Evolutionary conservation across 2,113 vertebrate genomes (phyloP).

Genomic region (Sapajus apella): DNA sequence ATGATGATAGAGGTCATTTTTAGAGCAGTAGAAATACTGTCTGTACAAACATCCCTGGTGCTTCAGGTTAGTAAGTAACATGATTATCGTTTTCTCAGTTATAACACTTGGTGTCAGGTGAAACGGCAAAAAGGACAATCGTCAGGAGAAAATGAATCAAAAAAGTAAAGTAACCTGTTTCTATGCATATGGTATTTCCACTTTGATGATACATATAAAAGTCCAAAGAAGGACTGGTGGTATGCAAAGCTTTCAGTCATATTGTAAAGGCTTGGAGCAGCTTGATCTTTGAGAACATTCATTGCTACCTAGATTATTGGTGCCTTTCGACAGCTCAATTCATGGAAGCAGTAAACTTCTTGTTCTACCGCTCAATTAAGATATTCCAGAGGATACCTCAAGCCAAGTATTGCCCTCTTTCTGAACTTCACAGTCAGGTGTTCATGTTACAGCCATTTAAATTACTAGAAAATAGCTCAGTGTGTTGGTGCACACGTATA

Average conservation of each 20-base stretch:
- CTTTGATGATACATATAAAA: not conserved
- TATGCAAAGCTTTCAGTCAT: not conserved
- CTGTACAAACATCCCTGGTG: not conserved
- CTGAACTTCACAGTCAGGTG: not conserved
- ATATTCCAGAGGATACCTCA: not conserved
- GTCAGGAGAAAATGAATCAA: not conserved
- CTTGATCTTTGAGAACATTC: not conserved
- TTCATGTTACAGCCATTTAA: not conserved
- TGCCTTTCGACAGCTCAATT: not conserved
- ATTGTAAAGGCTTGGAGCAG: not conserved
- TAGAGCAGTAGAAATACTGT: not conserved
- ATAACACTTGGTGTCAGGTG: not conserved
- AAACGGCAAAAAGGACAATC: not conserved
- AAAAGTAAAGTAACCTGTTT: not conserved
- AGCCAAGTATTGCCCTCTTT: not conserved
- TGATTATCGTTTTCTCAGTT: not conserved
- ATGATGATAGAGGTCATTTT: not conserved
- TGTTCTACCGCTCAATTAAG: not conserved
- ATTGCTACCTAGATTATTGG: not conserved
- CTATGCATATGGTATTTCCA: not conserved
- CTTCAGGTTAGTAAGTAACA: not conserved
- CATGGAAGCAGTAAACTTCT: not conserved
- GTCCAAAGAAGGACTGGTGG: not conserved
- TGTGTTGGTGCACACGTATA: too few species aligned
- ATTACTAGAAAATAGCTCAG: not conserved